These are phyloP conservation scores for Drosophila pseudotalamancana DNA, from an alignment of 2,888 invertebrate species.

Conservation along the genomic window DNA sequence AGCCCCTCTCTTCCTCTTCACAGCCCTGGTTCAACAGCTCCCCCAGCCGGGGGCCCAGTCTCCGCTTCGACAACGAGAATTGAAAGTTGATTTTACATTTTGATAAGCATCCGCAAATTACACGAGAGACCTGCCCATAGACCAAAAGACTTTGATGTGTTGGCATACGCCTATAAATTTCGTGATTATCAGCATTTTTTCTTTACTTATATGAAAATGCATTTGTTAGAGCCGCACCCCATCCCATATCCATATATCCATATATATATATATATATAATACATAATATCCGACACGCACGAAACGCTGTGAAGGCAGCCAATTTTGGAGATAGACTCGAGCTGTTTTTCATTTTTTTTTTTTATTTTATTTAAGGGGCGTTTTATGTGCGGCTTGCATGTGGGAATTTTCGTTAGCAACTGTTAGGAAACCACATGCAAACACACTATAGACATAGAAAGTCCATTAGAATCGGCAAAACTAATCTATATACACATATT, in stretches of 20 bases:
- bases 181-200: conserved; percentile 70
- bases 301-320: conserved; percentile 16
- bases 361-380: conserved; percentile 52
- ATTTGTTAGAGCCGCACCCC: conserved; percentile 64
- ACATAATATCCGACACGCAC: conserved; percentile 57
- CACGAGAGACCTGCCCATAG: conserved; percentile 64
- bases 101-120: conserved; percentile 77
- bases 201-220: conserved; percentile 56
- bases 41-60: background rate
- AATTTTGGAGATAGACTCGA: conserved; percentile 45
- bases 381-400: conserved; percentile 76
- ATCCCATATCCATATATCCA: conserved; percentile 11
- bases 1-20: background rate
- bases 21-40: background rate
- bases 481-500: background rate
- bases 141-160: conserved; percentile 68
- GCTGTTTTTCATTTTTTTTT: no score
- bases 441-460: conserved; percentile 16
- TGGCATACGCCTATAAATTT: conserved; percentile 77
- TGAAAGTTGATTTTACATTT: conserved; percentile 77
- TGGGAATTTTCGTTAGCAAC: conserved; percentile 50
- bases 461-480: conserved; percentile 25
- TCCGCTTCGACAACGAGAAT: conserved; percentile 43
- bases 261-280: conserved; percentile 29
- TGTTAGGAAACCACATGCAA: conserved; percentile 10